phyloP scores from a whole-genome alignment of 2,888 invertebrate species.

The Troilus luridus region DNA sequence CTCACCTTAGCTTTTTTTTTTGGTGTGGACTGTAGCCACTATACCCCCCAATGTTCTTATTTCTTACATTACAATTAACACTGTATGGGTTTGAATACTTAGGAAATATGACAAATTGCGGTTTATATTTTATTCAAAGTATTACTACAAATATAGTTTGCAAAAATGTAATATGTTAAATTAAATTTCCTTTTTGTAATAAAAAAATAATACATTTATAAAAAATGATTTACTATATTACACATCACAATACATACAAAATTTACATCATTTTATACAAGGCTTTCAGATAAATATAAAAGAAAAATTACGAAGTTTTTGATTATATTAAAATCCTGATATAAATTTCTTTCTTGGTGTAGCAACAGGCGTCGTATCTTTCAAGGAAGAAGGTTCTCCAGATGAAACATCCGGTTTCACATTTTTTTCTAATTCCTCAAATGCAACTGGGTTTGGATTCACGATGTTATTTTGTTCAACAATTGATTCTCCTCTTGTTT shows the following conservation, averaged over 20 bases:
- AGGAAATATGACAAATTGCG: too few species aligned
- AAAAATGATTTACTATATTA: neutral
- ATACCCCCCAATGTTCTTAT: too few species aligned
- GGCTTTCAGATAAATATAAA: neutral
- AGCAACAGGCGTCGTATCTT: neutral
- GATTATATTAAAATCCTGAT: slow-evolving; percentile 7
- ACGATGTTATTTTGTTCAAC: neutral
- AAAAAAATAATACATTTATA: neutral
- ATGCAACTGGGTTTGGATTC: neutral
- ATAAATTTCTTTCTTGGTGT: slow-evolving; percentile 26
- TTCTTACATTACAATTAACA: too few species aligned
- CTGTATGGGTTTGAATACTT: too few species aligned
- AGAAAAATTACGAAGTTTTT: neutral
- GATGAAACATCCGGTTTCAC: neutral
- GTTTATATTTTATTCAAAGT: too few species aligned
- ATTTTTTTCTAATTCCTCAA: neutral
- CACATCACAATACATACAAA: neutral
- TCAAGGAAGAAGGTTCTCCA: neutral
- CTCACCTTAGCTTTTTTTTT: too few species aligned
- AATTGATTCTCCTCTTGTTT: neutral
- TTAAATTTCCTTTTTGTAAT: too few species aligned
- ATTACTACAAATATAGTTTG: too few species aligned
- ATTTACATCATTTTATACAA: neutral
- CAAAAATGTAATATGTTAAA: too few species aligned
- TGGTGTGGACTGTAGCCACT: too few species aligned